Percentiles rank a stretch among this genome's conserved stretches.
Conservation (phyloP, 2,888 invertebrate genomes). For the Pheosia tremula region DNA sequence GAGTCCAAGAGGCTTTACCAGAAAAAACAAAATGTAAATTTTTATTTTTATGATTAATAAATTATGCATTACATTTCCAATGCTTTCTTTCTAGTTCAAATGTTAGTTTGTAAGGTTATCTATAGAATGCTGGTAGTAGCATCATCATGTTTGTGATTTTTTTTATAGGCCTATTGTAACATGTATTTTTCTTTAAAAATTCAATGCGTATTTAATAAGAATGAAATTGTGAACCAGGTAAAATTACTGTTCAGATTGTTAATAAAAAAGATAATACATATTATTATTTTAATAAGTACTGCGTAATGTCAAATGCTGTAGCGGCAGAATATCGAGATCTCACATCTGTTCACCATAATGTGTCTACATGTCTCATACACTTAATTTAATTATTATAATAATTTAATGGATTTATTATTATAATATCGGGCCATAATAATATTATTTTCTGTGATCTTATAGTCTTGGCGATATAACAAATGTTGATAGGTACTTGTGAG, state of each 20-base stretch:
- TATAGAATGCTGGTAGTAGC: conserved; percentile 35
- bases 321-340: conserved; percentile 9
- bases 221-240: conserved; percentile 16
- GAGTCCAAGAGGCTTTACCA: conserved; percentile 18
- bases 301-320: background rate
- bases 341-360: background rate
- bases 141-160: conserved; percentile 51
- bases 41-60: conserved; percentile 34
- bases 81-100: conserved; percentile 70
- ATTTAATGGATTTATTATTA: background rate
- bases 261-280: too few species aligned
- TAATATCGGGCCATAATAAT: conserved; percentile 41
- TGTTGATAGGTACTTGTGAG: conserved; percentile 19
- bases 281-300: background rate
- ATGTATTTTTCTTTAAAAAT: conserved; percentile 23
- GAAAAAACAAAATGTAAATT: conserved; percentile 38
- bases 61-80: conserved; percentile 67
- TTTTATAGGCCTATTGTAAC: conserved; percentile 24
- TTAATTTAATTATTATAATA: background rate
- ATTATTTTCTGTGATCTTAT: conserved; percentile 50
- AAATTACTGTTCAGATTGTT: background rate
- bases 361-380: background rate
- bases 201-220: background rate
- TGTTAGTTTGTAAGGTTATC: conserved; percentile 47
- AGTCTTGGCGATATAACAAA: conserved; percentile 36